Percentiles rank a stretch among this genome's conserved stretches.
These are phyloP conservation scores for Papilio machaon DNA, from an alignment of 1,140 invertebrate species.

Conservation along the genomic window DNA sequence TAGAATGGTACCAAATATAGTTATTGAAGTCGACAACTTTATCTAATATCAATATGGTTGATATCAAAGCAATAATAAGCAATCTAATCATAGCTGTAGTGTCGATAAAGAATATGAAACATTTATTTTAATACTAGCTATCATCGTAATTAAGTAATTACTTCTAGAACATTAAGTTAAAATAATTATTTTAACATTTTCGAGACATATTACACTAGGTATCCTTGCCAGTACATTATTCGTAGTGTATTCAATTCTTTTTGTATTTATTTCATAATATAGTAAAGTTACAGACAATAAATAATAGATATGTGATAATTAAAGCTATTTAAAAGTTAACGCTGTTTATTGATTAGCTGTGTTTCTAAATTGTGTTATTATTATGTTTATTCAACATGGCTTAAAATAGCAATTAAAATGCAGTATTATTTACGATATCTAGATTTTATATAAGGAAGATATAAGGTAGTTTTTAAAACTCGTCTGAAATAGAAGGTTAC, in stretches of 20 bases:
- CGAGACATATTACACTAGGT: not conserved
- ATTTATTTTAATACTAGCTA: constrained; percentile 15
- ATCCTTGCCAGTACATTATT: not conserved
- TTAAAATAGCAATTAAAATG: not conserved
- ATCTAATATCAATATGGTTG: constrained; percentile 15
- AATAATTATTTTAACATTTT: not conserved
- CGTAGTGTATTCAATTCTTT: not conserved
- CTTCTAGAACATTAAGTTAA: not conserved
- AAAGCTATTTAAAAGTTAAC: too few relatives aligned
- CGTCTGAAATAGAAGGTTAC: constrained; percentile 30
- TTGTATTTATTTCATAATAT: not conserved
- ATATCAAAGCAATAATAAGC: constrained; percentile 20
- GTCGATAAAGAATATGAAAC: constrained; percentile 18
- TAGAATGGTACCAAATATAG: not conserved
- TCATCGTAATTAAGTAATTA: not conserved
- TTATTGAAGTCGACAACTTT: not conserved
- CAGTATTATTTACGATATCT: not conserved
- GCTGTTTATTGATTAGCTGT: too few relatives aligned
- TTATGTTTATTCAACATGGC: not conserved
- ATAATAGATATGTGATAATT: too few relatives aligned
- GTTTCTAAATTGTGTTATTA: not conserved
- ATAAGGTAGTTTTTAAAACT: constrained; percentile 6
- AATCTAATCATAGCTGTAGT: constrained; percentile 13
- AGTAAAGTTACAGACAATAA: too few relatives aligned
- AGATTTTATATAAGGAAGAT: constrained; percentile 29